Conservation (phyloP, 1,140 invertebrate genomes). For the Whitmania pigra region DNA sequence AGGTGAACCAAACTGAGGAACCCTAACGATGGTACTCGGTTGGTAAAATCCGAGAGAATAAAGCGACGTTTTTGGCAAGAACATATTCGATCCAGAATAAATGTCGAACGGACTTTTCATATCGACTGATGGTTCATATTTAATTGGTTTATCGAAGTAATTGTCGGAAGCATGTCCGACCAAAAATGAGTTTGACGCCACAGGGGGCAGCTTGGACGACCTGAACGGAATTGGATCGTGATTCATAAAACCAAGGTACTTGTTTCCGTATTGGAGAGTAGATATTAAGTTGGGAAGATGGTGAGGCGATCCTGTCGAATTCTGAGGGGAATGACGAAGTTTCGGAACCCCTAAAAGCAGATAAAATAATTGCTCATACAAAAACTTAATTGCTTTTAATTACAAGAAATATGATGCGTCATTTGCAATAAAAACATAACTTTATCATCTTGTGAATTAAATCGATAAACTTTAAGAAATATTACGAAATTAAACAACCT, state of each 20-base stretch:
- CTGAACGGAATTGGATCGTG: neutral
- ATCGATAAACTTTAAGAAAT: too few species aligned
- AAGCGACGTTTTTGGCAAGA: neutral
- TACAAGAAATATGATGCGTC: neutral
- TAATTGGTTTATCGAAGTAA: conserved; percentile 11
- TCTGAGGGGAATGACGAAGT: too few species aligned
- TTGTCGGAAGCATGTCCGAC: neutral
- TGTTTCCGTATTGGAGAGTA: neutral
- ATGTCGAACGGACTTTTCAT: neutral
- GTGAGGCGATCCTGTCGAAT: neutral
- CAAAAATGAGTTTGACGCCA: neutral
- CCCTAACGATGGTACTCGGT: neutral
- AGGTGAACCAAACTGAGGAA: conserved; percentile 8
- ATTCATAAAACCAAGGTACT: neutral
- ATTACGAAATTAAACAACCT: neutral
- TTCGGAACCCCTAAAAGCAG: too few species aligned
- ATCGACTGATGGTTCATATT: neutral
- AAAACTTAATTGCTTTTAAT: neutral
- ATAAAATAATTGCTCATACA: neutral
- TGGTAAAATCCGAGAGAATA: conserved; percentile 2
- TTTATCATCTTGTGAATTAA: neutral
- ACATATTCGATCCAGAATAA: neutral
- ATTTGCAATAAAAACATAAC: neutral
- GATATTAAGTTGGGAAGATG: neutral
- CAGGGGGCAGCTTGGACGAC: neutral